Percentiles rank a stretch among this genome's conserved stretches.
These are phyloP conservation scores for Boleophthalmus pectinirostris DNA, from an alignment of 2,113 vertebrate species.

Conservation along the genomic window DNA sequence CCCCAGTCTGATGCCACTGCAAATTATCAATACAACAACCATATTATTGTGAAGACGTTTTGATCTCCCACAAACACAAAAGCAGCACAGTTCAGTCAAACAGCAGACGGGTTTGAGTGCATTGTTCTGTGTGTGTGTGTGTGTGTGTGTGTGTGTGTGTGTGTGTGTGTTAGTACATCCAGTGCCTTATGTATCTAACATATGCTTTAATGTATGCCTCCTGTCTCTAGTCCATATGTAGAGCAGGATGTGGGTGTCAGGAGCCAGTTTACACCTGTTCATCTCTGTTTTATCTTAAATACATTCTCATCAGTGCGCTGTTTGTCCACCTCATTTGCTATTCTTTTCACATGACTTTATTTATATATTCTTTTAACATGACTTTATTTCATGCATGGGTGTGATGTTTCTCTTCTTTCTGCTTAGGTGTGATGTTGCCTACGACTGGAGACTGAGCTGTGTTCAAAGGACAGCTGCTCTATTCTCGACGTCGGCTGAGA, in stretches of 20 bases:
- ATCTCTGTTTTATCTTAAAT: neutral
- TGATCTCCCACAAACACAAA: too few species aligned
- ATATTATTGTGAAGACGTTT: too few species aligned
- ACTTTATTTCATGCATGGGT: too few species aligned
- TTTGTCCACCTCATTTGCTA: neutral
- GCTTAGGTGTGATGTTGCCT: too few species aligned
- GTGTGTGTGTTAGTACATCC: neutral
- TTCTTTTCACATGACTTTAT: neutral
- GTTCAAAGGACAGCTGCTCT: too few species aligned
- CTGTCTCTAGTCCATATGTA: neutral
- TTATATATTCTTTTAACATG: neutral
- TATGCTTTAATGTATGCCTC: neutral
- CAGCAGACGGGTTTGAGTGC: neutral
- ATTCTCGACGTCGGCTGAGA: too few species aligned
- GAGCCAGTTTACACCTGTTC: conserved; percentile 1
- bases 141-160: neutral
- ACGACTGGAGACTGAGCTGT: too few species aligned
- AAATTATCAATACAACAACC: too few species aligned
- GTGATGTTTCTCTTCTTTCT: too few species aligned
- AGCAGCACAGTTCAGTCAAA: too few species aligned
- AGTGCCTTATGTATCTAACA: neutral
- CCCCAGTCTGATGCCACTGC: too few species aligned
- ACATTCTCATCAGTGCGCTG: neutral
- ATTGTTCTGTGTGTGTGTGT: neutral
- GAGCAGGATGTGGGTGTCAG: neutral